Percentiles rank a stretch among this genome's conserved stretches.
Conservation (phyloP, 2,888 invertebrate species). For the Aspidiotus rigidus region DNA sequence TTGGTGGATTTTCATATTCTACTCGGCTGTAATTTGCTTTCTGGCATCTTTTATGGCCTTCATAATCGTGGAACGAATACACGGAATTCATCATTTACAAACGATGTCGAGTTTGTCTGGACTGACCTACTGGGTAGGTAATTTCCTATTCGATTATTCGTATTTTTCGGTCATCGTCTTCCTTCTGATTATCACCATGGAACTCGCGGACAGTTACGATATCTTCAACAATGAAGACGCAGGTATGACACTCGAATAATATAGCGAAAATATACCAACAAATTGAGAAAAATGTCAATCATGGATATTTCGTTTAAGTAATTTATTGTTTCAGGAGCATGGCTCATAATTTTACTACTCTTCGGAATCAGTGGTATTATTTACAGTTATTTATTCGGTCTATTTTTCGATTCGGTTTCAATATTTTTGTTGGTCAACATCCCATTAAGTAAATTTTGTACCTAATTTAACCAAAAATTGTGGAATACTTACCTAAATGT, state of each 20-base stretch:
- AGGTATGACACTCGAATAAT: background rate
- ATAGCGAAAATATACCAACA: background rate
- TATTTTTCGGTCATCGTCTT: slow-evolving; percentile 37
- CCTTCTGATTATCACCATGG: slow-evolving; percentile 7
- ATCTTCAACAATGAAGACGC: slow-evolving; percentile 10
- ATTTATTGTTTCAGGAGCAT: background rate
- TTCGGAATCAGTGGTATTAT: slow-evolving; percentile 14
- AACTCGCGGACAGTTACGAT: background rate
- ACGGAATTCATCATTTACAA: slow-evolving; percentile 58
- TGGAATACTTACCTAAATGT: background rate
- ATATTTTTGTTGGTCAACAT: slow-evolving; percentile 21
- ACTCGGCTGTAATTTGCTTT: slow-evolving; percentile 43
- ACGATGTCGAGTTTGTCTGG: slow-evolving; percentile 56
- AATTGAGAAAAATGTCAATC: background rate
- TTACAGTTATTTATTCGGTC: slow-evolving; percentile 10
- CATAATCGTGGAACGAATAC: slow-evolving; percentile 54
- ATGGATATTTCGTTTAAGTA: background rate
- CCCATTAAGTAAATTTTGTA: background rate
- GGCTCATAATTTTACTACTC: background rate
- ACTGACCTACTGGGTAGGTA: slow-evolving; percentile 54
- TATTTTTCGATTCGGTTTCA: slow-evolving; percentile 15
- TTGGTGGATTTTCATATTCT: slow-evolving; percentile 30
- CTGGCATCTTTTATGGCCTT: slow-evolving; percentile 51
- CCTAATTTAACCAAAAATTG: too few relatives aligned
- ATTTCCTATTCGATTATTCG: slow-evolving; percentile 51